A percentile compares a stretch with the other conserved stretches of the same genome.
These are phyloP conservation scores for Cyclura pinguis DNA, from an alignment of 2,797 vertebrate genomes.

Conservation along the genomic window DNA sequence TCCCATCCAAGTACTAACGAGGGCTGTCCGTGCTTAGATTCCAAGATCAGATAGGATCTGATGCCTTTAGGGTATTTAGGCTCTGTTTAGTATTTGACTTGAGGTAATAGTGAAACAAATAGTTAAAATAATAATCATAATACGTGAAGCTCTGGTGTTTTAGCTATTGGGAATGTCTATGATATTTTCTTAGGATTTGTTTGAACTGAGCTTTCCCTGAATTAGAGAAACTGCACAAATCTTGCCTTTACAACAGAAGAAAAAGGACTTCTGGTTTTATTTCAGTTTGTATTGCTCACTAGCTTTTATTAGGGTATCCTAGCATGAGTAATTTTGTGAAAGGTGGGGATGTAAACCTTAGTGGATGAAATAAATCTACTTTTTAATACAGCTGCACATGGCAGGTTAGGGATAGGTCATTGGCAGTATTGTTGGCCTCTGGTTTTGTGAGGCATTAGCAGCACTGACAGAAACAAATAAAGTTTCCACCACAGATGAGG, in stretches of 20 bases:
- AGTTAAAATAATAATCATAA: background rate
- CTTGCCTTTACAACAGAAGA: background rate
- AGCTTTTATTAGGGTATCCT: slow-evolving; percentile 17
- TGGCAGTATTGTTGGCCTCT: slow-evolving; percentile 9
- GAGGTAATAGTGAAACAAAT: background rate
- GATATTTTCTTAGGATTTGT: background rate
- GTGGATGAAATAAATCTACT: slow-evolving; percentile 53
- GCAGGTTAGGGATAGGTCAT: slow-evolving; percentile 32
- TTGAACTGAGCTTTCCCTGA: background rate
- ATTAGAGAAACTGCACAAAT: background rate
- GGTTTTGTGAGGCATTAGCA: background rate
- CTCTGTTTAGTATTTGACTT: background rate
- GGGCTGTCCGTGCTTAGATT: too few species aligned
- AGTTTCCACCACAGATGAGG: background rate
- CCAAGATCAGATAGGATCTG: too few species aligned
- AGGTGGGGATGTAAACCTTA: slow-evolving; percentile 47
- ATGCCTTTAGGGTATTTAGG: too few species aligned
- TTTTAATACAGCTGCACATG: background rate
- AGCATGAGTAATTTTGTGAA: slow-evolving; percentile 19
- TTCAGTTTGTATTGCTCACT: slow-evolving; percentile 46
- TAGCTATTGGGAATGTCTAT: background rate
- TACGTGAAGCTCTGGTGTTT: background rate
- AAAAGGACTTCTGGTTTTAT: slow-evolving; percentile 7
- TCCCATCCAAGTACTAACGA: too few species aligned
- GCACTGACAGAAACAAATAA: slow-evolving; percentile 57